phyloP scores from a whole-genome alignment of 2,888 invertebrate genomes.

The Masnerella sp. region DNA sequence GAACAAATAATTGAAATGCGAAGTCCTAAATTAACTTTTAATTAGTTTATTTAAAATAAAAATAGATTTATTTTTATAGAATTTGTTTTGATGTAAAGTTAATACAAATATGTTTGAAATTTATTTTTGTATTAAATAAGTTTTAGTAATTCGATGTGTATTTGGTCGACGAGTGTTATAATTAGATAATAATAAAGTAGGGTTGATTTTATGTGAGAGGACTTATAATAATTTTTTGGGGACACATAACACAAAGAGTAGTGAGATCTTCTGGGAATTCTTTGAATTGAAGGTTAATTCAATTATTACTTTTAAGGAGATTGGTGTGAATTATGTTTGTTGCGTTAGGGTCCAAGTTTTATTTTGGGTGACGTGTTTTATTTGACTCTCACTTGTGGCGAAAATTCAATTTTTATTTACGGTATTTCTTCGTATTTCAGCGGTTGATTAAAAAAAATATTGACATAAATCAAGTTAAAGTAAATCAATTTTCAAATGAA shows the following conservation, averaged over 20 bases:
- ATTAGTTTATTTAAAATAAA: no score
- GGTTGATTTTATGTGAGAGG: neutral
- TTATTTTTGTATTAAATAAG: no score
- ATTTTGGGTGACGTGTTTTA: constrained; percentile 14
- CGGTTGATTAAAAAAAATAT: no score
- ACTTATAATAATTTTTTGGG: neutral
- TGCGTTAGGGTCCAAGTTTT: constrained; percentile 16
- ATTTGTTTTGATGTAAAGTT: no score
- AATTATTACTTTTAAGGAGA: constrained; percentile 30
- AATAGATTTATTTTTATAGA: no score
- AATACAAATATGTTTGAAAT: no score
- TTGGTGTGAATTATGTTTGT: constrained; percentile 20
- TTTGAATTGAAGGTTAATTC: constrained; percentile 27
- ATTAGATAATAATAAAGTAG: neutral
- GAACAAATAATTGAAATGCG: no score
- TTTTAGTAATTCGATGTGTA: no score
- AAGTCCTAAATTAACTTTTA: no score
- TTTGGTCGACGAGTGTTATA: no score
- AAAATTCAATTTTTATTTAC: neutral
- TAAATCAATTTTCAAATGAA: no score
- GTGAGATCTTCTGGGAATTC: constrained; percentile 8
- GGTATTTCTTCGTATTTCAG: neutral
- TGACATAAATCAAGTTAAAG: no score
- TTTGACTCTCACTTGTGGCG: neutral
- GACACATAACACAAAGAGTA: constrained; percentile 2